Evolutionary conservation across 2,113 vertebrate genomes (phyloP), one percentile per base, ranked within the genome.

Genomic region (Ptilonorhynchus violaceus): DNA sequence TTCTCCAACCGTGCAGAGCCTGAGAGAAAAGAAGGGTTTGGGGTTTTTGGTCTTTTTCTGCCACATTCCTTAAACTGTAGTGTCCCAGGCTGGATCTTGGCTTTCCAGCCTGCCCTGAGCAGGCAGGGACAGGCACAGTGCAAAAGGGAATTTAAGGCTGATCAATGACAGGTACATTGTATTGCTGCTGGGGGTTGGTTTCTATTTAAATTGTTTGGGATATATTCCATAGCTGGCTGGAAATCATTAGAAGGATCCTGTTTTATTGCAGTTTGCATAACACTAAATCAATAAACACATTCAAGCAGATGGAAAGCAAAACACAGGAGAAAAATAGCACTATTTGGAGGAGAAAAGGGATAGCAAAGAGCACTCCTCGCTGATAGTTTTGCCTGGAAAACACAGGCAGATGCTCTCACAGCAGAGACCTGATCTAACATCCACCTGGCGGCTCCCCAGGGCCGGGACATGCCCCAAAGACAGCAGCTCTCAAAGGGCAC

Each of bases 261-360:
- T 7, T 94, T 84, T 23, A 64, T 88, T 93, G 85, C 90, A 93
- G 93, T 88, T 96, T 93, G 93, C 72, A 35, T 92, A 84, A 86
- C 93, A 69, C 64, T 31, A 87, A 89, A 93, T 91, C 95, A 92
- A 78, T 84, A 86, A 92, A 96, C 58, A 41, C 64, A 31, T 78
- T 60, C 73, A 68, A 95, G 79, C 93, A 96, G 93, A 95, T 93
- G 93, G 95, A 84, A 96, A 91, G 90, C 60, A 62, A 72, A 86
- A 49, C 66, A 16, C 56, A 35, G 73, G 79, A 88, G 92, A 17
- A 68, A 86, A 92, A 47, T 1, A 24, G 22, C 76, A 31, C 47
- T 30, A 0, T 56, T 92, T 80, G 60, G 82, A 56, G 89, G 74
- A 77, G 69, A 44, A 76, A 82, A 92, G 86, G 52, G 64, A 28